Percentiles rank a stretch among this genome's conserved stretches.
phyloP scores from a whole-genome alignment of 1,140 invertebrate genomes.

The Telenomus remus region DNA sequence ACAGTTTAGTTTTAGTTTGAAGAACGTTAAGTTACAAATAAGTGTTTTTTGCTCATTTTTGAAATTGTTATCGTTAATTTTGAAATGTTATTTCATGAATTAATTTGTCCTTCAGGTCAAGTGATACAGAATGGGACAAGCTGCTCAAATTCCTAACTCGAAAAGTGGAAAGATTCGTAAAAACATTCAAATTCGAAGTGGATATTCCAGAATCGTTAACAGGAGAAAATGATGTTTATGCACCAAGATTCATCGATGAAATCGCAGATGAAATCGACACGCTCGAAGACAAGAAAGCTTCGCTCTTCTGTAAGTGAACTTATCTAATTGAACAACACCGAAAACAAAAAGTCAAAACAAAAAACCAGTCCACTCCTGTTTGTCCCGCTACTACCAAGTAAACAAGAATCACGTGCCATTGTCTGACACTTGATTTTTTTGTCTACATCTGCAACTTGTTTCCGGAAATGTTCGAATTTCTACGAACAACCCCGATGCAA shows the following conservation, averaged over 20 bases:
- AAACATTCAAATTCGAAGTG: constrained; percentile 84
- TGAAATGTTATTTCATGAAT: too few species aligned
- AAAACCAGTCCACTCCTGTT: neutral
- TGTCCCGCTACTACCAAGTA: neutral
- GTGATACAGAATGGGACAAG: constrained; percentile 87
- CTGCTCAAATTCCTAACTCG: constrained; percentile 84
- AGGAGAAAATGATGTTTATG: constrained; percentile 80
- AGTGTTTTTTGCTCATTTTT: too few species aligned
- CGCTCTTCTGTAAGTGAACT: constrained; percentile 82
- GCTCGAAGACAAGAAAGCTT: constrained; percentile 86
- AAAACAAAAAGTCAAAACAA: constrained; percentile 1
- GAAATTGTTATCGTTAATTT: too few species aligned
- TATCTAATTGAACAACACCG: neutral
- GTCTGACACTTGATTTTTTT: constrained; percentile 7
- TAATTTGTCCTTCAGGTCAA: constrained; percentile 66
- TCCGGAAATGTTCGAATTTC: constrained; percentile 40
- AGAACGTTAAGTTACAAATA: too few species aligned
- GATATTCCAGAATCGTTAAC: constrained; percentile 82
- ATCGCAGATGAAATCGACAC: constrained; percentile 87
- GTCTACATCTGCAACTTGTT: constrained; percentile 10
- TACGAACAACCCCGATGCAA: constrained; percentile 50
- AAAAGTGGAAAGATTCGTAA: constrained; percentile 81
- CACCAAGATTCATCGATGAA: constrained; percentile 87
- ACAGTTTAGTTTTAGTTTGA: too few species aligned
- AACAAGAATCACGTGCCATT: neutral